Evolutionary conservation across 2,113 vertebrate species (phyloP).

Genomic region (Pelecanus crispus): DNA sequence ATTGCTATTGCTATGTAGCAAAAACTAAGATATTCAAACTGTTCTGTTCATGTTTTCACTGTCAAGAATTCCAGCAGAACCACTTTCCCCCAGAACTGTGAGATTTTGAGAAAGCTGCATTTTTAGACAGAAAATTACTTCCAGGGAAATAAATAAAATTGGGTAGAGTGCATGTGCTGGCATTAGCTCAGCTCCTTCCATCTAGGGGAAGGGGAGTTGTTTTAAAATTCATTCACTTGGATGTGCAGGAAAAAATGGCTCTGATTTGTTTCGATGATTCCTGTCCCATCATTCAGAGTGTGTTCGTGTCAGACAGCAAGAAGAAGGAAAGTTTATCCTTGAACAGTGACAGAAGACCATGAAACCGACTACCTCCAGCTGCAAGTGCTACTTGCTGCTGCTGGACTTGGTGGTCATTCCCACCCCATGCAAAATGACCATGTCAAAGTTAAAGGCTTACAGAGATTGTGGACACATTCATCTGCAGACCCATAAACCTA

Average conservation of each 20-base stretch:
- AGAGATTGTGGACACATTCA: neutral
- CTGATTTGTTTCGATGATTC: conserved; percentile 21
- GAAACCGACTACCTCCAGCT: neutral
- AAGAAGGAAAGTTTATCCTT: neutral
- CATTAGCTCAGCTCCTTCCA: conserved; percentile 4
- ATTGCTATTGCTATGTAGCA: neutral
- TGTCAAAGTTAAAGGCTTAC: neutral
- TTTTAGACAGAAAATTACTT: conserved; percentile 15
- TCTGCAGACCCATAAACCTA: neutral
- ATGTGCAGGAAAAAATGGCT: neutral
- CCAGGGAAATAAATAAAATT: neutral
- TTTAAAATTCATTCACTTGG: neutral
- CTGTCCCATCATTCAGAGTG: neutral
- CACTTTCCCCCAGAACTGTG: neutral
- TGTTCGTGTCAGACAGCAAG: neutral
- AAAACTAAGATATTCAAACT: neutral
- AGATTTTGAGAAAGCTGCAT: neutral
- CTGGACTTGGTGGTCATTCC: neutral
- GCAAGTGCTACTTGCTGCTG: neutral
- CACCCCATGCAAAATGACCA: neutral
- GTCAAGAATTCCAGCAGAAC: neutral
- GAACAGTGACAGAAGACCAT: neutral
- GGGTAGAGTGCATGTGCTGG: neutral
- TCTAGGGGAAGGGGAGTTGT: neutral
- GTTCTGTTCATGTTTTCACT: neutral